These are phyloP conservation scores for Taenioides sp. DNA, from an alignment of 2,797 vertebrate species.

Conservation along the genomic window DNA sequence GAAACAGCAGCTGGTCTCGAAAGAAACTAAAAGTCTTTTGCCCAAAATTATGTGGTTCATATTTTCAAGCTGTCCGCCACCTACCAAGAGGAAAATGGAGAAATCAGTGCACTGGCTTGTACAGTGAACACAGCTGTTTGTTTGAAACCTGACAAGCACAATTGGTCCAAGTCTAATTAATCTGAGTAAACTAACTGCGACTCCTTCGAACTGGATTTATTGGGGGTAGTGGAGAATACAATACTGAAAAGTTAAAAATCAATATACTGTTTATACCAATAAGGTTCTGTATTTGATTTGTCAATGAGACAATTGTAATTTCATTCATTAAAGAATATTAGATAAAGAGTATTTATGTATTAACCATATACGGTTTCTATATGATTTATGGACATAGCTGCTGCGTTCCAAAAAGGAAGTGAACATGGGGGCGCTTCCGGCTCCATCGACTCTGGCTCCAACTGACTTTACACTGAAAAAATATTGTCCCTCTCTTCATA, in stretches of 20 bases:
- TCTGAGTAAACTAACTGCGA: neutral
- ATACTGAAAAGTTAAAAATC: neutral
- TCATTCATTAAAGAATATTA: too few relatives aligned
- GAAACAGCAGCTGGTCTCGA: conserved; percentile 30
- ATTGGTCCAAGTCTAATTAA: neutral
- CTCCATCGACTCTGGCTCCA: too few relatives aligned
- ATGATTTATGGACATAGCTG: too few relatives aligned
- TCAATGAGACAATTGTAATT: too few relatives aligned
- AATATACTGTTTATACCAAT: neutral
- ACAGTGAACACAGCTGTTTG: neutral
- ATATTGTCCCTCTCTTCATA: too few relatives aligned
- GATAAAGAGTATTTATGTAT: too few relatives aligned
- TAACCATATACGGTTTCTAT: too few relatives aligned
- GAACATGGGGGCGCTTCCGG: too few relatives aligned
- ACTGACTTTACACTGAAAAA: too few relatives aligned
- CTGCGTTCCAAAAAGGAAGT: too few relatives aligned
- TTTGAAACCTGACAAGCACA: neutral
- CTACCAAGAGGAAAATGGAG: neutral
- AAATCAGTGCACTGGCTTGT: neutral
- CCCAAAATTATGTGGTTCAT: neutral
- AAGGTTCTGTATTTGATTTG: too few relatives aligned
- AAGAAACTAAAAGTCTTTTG: conserved; percentile 1
- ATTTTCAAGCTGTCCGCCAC: conserved; percentile 6
- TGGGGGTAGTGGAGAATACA: neutral
- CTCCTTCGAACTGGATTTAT: neutral